Conservation (phyloP, 2,888 invertebrate genomes). For the Euzophera pinguis region DNA sequence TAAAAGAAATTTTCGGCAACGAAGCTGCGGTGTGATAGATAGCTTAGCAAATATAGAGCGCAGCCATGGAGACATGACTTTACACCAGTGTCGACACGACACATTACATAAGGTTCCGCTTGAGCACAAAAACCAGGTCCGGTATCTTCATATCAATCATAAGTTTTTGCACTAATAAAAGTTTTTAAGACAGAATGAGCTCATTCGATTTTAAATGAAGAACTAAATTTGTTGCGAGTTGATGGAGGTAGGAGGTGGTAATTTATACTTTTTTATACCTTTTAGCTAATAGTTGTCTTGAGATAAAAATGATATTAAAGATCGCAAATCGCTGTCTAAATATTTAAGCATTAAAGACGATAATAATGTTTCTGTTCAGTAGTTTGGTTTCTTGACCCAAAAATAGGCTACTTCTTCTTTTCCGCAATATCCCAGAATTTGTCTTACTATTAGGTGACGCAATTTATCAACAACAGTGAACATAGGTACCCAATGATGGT, state of each 20-base stretch:
- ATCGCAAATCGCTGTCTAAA: too few relatives aligned
- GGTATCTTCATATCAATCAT: slow-evolving; percentile 53
- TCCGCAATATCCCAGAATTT: too few relatives aligned
- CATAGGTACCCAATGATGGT: too few relatives aligned
- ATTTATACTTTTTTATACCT: slow-evolving; percentile 21
- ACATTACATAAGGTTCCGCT: slow-evolving; percentile 33
- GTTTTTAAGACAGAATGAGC: slow-evolving; percentile 58
- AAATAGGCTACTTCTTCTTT: too few relatives aligned
- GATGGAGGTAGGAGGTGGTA: slow-evolving; percentile 15
- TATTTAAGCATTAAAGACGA: too few relatives aligned
- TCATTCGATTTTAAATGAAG: slow-evolving; percentile 36
- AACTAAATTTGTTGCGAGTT: slow-evolving; percentile 18
- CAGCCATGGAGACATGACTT: neutral
- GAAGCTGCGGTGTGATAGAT: too few relatives aligned
- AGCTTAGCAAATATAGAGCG: neutral
- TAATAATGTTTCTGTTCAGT: neutral
- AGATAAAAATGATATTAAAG: too few relatives aligned
- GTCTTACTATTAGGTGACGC: too few relatives aligned
- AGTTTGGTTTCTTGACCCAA: too few relatives aligned
- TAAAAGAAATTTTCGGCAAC: too few relatives aligned
- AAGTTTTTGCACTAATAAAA: slow-evolving; percentile 58
- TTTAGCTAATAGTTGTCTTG: neutral
- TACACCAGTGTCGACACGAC: neutral
- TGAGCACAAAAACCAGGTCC: slow-evolving; percentile 52
- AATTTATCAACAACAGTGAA: too few relatives aligned